Evolutionary conservation across 2,113 vertebrate genomes (phyloP).

Genomic region (Platichthys flesus): DNA sequence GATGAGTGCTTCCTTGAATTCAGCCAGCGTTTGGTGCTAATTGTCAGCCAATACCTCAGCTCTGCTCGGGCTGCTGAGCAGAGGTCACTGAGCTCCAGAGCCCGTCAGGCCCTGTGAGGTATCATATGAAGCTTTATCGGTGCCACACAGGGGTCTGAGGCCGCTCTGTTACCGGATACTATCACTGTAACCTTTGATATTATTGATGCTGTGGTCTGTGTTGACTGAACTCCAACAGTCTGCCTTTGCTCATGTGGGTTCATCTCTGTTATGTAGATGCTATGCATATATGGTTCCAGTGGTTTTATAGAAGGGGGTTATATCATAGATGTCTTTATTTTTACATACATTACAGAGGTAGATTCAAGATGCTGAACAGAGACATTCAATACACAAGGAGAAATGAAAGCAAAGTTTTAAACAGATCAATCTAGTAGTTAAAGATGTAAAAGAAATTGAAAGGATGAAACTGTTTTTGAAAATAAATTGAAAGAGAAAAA

Average conservation of each 20-base stretch:
- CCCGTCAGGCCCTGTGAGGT: conserved; percentile 49
- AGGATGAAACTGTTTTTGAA: no score
- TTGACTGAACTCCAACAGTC: conserved; percentile 40
- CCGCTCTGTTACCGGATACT: conserved; percentile 58
- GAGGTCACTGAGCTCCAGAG: conserved; percentile 62
- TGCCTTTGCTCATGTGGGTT: conserved; percentile 19
- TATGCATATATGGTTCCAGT: background rate
- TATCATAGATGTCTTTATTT: background rate
- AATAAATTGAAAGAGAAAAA: no score
- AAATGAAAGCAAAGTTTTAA: no score
- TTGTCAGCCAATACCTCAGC: conserved; percentile 69
- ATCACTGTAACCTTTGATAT: conserved; percentile 66
- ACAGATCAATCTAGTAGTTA: no score
- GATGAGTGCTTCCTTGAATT: conserved; percentile 65
- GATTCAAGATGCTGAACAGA: no score
- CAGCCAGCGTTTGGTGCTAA: conserved; percentile 62
- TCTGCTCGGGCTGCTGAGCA: conserved; percentile 32
- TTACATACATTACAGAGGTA: no score
- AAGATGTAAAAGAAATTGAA: no score
- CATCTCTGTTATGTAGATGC: background rate
- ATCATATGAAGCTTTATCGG: conserved; percentile 73
- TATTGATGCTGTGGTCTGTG: conserved; percentile 68
- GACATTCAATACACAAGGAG: no score
- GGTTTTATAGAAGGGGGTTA: background rate
- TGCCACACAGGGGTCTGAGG: conserved; percentile 61